These are phyloP conservation scores for Meghimatium bilineatum DNA, from an alignment of 2,888 invertebrate species.

Conservation along the genomic window DNA sequence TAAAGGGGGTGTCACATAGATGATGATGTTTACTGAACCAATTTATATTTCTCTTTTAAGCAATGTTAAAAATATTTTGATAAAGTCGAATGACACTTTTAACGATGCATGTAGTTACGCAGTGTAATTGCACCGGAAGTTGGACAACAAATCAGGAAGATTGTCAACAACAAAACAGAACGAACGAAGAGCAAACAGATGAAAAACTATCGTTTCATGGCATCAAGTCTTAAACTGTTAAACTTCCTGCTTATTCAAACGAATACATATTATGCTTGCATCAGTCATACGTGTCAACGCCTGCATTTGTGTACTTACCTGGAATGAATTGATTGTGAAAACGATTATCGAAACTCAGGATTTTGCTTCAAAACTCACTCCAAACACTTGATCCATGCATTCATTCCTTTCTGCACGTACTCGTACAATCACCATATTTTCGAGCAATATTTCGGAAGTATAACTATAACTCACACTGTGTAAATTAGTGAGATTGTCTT, in stretches of 20 bases:
- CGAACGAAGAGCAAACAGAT: slow-evolving; percentile 21
- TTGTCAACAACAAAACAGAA: slow-evolving; percentile 47
- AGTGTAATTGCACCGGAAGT: slow-evolving; percentile 35
- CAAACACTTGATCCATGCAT: background rate
- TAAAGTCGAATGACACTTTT: background rate
- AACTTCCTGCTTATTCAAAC: background rate
- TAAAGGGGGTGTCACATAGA: too few relatives aligned
- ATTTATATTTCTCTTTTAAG: too few relatives aligned
- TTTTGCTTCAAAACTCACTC: background rate
- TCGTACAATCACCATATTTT: background rate
- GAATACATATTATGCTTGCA: background rate
- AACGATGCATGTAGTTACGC: slow-evolving; percentile 24
- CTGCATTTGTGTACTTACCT: background rate
- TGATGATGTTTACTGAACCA: too few relatives aligned
- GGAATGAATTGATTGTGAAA: background rate
- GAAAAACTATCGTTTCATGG: background rate
- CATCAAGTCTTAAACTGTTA: background rate
- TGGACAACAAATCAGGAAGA: slow-evolving; percentile 43
- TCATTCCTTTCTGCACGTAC: background rate
- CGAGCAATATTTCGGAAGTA: background rate
- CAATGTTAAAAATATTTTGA: too few relatives aligned
- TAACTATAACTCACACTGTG: too few relatives aligned
- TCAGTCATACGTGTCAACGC: background rate
- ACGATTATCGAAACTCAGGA: background rate
- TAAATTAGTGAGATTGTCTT: too few relatives aligned